Conservation (phyloP, 2,797 vertebrate genomes). For the Nannoperca obscura region DNA sequence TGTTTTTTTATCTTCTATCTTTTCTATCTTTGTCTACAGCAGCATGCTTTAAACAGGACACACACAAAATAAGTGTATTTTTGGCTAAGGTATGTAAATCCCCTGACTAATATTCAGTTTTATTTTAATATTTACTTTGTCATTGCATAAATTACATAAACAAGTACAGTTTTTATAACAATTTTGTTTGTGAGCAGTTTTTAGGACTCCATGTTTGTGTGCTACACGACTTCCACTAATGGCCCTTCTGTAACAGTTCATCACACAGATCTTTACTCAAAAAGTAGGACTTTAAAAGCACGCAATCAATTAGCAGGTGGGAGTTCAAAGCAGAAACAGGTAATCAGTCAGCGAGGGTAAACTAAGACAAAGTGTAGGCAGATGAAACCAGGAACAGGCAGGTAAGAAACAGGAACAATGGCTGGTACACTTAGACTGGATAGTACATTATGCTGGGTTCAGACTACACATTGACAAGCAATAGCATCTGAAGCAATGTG, state of each 20-base stretch:
- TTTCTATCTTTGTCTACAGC: background rate
- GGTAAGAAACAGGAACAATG: background rate
- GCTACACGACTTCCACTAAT: slow-evolving; percentile 3
- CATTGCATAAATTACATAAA: slow-evolving; percentile 21
- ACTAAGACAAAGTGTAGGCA: background rate
- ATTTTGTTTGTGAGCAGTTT: slow-evolving; percentile 8
- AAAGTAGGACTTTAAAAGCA: background rate
- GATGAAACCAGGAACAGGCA: background rate
- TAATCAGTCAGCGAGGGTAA: background rate
- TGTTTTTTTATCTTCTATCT: background rate
- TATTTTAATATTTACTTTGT: slow-evolving; percentile 16
- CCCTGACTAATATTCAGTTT: background rate
- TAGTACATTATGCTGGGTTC: background rate
- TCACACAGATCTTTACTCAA: background rate
- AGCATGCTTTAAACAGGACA: slow-evolving; percentile 1
- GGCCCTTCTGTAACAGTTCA: background rate
- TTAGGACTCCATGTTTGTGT: background rate
- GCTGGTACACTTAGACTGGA: background rate
- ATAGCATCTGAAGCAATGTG: background rate
- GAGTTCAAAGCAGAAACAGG: background rate
- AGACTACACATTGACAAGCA: background rate
- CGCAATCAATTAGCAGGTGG: background rate
- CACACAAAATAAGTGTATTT: slow-evolving; percentile 5
- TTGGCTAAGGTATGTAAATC: slow-evolving; percentile 7
- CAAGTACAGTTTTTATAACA: background rate